Percentiles rank a stretch among this genome's conserved stretches.
phyloP scores from a whole-genome alignment of 2,888 invertebrate genomes.

The Meghimatium bilineatum region DNA sequence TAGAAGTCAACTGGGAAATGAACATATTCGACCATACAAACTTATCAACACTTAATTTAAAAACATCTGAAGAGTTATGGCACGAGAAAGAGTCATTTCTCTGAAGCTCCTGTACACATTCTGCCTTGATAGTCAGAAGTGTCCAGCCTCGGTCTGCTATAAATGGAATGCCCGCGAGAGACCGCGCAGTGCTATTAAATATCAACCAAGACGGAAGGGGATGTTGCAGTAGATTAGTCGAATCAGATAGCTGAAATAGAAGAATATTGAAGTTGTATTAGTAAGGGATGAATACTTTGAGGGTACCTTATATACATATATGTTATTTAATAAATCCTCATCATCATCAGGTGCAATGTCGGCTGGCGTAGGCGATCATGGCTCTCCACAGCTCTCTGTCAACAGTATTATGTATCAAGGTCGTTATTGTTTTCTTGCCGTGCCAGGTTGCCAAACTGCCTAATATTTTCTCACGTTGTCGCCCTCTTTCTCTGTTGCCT shows the following conservation, averaged over 20 bases:
- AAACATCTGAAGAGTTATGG: slow-evolving; percentile 38
- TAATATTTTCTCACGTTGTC: too few relatives aligned
- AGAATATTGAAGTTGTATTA: background rate
- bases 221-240: slow-evolving; percentile 17
- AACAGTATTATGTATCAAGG: too few relatives aligned
- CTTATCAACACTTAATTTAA: slow-evolving; percentile 46
- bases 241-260: slow-evolving; percentile 13
- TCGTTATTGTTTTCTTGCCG: too few relatives aligned
- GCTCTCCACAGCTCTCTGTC: too few relatives aligned
- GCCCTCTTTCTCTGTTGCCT: too few relatives aligned
- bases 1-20: background rate
- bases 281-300: background rate
- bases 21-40: slow-evolving; percentile 5
- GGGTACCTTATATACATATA: too few relatives aligned
- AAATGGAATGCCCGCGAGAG: slow-evolving; percentile 47
- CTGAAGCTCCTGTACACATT: background rate
- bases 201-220: slow-evolving; percentile 48
- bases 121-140: slow-evolving; percentile 28
- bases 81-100: background rate
- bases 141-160: slow-evolving; percentile 33
- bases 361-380: too few relatives aligned
- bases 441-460: too few relatives aligned
- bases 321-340: too few relatives aligned
- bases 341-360: too few relatives aligned
- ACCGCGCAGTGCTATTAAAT: slow-evolving; percentile 35